phyloP scores from a whole-genome alignment of 37 sponge, comb jelly and placozoan species.

The Beroe forskalii region DNA sequence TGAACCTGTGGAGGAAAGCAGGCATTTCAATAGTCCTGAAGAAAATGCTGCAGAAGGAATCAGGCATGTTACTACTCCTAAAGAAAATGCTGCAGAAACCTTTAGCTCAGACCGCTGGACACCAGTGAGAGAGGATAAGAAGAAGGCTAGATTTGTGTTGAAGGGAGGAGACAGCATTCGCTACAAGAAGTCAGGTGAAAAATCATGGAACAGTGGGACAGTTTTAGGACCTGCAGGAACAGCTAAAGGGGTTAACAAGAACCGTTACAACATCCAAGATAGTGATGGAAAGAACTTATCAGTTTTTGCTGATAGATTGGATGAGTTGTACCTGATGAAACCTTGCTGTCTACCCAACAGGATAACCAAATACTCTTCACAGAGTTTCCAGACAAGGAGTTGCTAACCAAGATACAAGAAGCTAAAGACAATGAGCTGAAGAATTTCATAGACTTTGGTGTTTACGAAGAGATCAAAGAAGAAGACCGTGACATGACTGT shows the following conservation, averaged over 20 bases:
- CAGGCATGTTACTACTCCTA: too few relatives aligned
- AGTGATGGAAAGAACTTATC: background rate
- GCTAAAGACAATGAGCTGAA: background rate
- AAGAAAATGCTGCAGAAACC: too few relatives aligned
- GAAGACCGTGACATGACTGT: background rate
- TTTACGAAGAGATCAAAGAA: background rate
- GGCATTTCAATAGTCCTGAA: too few relatives aligned
- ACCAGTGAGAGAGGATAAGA: background rate
- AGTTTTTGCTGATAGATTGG: background rate
- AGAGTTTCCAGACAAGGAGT: background rate
- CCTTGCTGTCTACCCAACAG: background rate
- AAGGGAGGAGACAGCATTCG: background rate
- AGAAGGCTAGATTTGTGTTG: background rate
- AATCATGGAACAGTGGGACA: background rate
- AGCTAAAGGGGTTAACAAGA: background rate
- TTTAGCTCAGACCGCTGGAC: too few relatives aligned
- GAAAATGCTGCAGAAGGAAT: too few relatives aligned
- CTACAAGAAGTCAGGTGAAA: background rate
- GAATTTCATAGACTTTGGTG: background rate
- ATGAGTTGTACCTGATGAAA: background rate
- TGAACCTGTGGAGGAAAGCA: too few relatives aligned
- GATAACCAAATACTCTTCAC: background rate
- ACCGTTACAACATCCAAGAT: background rate
- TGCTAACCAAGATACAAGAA: background rate
- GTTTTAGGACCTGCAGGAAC: background rate